Evolutionary conservation across 2,113 vertebrate genomes (phyloP).

Genomic region (Amazona vittata): DNA sequence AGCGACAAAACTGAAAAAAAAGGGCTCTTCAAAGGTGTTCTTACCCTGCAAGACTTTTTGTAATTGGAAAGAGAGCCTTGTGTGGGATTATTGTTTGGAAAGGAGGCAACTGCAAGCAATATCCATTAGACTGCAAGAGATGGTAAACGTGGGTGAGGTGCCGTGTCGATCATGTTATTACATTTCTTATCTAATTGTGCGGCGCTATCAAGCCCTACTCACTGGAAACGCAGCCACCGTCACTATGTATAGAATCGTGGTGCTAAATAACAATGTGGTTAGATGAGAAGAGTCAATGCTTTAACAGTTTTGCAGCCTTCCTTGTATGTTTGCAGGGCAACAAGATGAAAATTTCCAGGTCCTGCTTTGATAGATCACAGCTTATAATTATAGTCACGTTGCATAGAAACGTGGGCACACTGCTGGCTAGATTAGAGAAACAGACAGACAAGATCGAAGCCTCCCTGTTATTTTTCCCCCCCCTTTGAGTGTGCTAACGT

Average conservation of each 20-base stretch:
- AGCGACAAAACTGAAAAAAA: neutral
- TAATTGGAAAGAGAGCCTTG: neutral
- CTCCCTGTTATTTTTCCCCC: neutral
- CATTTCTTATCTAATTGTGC: neutral
- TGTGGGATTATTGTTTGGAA: neutral
- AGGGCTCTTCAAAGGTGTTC: neutral
- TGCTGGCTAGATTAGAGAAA: constrained; percentile 20
- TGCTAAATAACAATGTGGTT: neutral
- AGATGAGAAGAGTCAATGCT: neutral
- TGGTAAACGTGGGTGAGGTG: neutral
- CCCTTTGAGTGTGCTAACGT: neutral
- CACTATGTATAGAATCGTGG: neutral
- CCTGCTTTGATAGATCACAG: neutral
- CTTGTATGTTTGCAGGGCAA: neutral
- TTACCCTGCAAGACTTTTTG: neutral
- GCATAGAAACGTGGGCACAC: neutral
- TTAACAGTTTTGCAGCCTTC: neutral
- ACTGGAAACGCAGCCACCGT: neutral
- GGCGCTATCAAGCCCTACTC: neutral
- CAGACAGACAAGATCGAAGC: neutral
- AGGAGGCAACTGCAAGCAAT: neutral
- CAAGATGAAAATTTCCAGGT: constrained; percentile 31
- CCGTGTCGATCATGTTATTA: neutral
- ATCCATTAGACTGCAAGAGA: neutral
- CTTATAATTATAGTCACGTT: constrained; percentile 43